Evolutionary conservation across 1,140 invertebrate genomes (phyloP), one percentile per base, ranked within the genome.

Genomic region (Drosophila lacertosa): DNA sequence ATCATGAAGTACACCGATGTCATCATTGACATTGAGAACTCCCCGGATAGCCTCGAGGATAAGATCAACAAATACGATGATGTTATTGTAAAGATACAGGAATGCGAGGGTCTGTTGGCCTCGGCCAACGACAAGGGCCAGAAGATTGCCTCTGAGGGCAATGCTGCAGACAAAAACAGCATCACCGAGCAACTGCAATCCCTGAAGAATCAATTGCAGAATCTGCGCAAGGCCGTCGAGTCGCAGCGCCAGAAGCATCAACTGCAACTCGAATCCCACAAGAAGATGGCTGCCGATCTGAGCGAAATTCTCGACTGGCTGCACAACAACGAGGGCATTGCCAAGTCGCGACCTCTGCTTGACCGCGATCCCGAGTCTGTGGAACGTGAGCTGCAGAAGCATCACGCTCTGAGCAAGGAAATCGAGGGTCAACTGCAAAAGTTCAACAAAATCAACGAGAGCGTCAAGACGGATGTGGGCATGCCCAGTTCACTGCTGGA

Each of bases 41-140:
- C 94, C 1, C 95, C 95, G 26, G 94, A 95, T 35, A 94, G 95
- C 0, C 93, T 96, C 3, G 95, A 97, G 89, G 96, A 97, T 32
- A 98, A 98, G 89, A 96, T 99, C 37, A 95, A 96, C 74, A 94
- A 95, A 63, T 98, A 98, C 74, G 95, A 97, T 89, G 95, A 97
- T 74, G 94, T 96, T 0, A 96, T 97, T 70, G 84, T 94, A 0
- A 96, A 96, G 82, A 97, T 97, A 42, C 96, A 97, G 91, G 95
- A 97, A 82, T 97, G 96, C 89, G 97, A 98, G 90, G 97, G 96
- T n/a, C 92, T 95, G 7, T 91, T 98, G 6, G 95, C 96, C 0
- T 95, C 95, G 16, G 97, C 97, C 0, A 95, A 94, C 16, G 97
- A 98, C 77, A 98, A 98, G 92, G 97, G 97, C 1, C 96, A 97